Conservation (phyloP, 2,113 vertebrate species). For the Scartelaos histophorus region DNA sequence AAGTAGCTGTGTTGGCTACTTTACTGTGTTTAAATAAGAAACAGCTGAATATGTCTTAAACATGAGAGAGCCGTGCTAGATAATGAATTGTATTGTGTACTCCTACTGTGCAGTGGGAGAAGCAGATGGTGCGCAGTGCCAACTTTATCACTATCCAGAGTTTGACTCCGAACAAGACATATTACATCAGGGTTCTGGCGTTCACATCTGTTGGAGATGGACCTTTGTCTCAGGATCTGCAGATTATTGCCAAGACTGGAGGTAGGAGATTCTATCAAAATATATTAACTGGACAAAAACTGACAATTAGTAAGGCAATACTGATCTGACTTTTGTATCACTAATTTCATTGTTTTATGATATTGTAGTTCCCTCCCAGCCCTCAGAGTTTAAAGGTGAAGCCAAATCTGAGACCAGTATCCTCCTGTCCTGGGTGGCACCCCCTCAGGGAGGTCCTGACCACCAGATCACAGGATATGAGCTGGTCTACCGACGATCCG, state of each 20-base stretch:
- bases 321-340: background rate
- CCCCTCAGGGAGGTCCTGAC: conserved; percentile 84
- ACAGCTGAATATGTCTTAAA: conserved; percentile 15
- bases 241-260: conserved; percentile 98
- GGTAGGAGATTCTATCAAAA: conserved; percentile 58
- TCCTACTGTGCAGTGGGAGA: conserved; percentile 82
- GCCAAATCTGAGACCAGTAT: conserved; percentile 97
- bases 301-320: background rate
- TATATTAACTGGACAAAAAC: background rate
- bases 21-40: conserved; percentile 2
- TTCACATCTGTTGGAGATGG: conserved; percentile 98
- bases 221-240: conserved; percentile 94
- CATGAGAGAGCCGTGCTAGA: background rate
- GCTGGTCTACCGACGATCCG: conserved; percentile 87
- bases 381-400: conserved; percentile 93
- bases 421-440: conserved; percentile 93
- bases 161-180: conserved; percentile 93
- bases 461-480: conserved; percentile 94
- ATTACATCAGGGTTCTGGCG: conserved; percentile 94
- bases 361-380: conserved; percentile 91
- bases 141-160: conserved; percentile 94
- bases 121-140: conserved; percentile 94
- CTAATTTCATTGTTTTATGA: conserved; percentile 6
- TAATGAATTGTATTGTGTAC: conserved; percentile 2
- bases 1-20: conserved; percentile 6